Evolutionary conservation across 2,113 vertebrate species (phyloP).

Genomic region (Hylia prasina): DNA sequence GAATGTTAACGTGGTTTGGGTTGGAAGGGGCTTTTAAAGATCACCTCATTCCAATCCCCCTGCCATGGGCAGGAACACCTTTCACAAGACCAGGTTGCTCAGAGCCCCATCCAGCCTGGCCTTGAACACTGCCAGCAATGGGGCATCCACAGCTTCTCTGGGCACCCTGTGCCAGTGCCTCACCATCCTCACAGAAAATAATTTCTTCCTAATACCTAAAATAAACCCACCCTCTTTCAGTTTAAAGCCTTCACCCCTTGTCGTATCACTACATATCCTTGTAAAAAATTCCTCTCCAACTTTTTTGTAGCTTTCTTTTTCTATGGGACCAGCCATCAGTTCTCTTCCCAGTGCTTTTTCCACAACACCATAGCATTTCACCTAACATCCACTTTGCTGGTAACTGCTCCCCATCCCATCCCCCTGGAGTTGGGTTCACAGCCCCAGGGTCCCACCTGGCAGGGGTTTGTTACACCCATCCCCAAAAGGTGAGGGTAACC

Average conservation of each 20-base stretch:
- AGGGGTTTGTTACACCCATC: background rate
- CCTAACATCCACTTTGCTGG: background rate
- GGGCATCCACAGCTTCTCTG: background rate
- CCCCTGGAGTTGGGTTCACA: background rate
- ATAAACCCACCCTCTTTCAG: background rate
- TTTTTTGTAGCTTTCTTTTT: background rate
- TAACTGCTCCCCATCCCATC: background rate
- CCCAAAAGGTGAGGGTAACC: background rate
- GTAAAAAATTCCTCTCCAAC: background rate
- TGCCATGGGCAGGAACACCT: background rate
- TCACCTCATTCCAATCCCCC: background rate
- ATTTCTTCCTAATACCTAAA: background rate
- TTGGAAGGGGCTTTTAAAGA: background rate
- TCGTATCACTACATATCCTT: background rate
- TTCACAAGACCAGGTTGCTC: background rate
- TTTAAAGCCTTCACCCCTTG: background rate
- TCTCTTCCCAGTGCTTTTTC: background rate
- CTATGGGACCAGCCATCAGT: background rate
- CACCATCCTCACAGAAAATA: background rate
- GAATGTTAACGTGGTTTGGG: background rate
- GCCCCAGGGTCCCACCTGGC: accelerated
- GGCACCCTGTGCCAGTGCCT: background rate
- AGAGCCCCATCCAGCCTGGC: background rate
- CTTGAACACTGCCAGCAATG: background rate
- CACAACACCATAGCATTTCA: background rate